These are phyloP conservation scores for Poliocrania exsul DNA, from an alignment of 2,797 vertebrate genomes.

Conservation along the genomic window DNA sequence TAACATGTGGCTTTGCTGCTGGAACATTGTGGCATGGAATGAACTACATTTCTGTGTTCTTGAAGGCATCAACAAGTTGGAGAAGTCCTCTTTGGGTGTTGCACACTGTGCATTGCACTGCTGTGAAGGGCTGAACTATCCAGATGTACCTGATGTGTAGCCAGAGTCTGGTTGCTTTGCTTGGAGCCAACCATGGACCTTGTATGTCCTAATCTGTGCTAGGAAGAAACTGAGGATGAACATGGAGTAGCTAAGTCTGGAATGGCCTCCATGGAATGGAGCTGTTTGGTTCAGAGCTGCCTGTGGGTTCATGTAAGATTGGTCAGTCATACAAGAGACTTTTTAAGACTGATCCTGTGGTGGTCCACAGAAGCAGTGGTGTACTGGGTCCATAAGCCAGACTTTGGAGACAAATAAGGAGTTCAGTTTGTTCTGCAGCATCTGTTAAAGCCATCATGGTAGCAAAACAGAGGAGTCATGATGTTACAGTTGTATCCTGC, in stretches of 20 bases:
- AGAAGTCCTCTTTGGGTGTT: not conserved
- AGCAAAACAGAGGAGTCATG: not conserved
- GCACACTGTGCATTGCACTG: not conserved
- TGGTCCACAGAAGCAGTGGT: not conserved
- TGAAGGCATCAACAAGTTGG: not conserved
- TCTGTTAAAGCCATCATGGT: not conserved
- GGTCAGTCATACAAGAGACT: not conserved
- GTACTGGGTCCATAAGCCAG: not conserved
- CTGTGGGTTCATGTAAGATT: not conserved
- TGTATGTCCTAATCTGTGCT: not conserved
- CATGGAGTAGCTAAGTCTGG: not conserved
- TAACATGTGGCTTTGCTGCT: not conserved
- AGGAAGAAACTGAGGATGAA: not conserved
- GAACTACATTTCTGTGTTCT: not conserved
- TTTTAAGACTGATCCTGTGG: not conserved
- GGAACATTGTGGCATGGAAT: not conserved
- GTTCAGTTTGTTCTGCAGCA: not conserved
- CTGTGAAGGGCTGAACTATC: not conserved
- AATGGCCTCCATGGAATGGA: not conserved
- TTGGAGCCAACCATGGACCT: not conserved
- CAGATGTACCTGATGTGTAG: fast-evolving
- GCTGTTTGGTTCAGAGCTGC: not conserved
- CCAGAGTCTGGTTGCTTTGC: not conserved
- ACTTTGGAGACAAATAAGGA: not conserved
- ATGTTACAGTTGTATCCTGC: not conserved